Evolutionary conservation across 1,140 invertebrate genomes (phyloP).

Genomic region (Lepidurus couesii): DNA sequence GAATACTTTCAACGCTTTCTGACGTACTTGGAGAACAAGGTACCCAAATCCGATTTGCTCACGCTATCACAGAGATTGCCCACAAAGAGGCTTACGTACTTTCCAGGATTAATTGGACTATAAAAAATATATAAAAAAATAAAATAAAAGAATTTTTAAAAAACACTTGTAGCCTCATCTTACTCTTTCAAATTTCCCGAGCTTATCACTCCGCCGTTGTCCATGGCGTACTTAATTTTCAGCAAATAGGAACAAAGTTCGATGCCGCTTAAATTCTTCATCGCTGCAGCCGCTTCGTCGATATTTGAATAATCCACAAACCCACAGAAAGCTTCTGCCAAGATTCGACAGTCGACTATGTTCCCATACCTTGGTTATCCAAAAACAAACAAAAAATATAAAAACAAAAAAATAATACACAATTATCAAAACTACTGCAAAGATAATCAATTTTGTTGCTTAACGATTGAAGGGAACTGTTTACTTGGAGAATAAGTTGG

Average conservation of each 20-base stretch:
- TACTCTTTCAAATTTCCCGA: background rate
- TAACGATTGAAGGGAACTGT: background rate
- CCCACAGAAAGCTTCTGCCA: background rate
- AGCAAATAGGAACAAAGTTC: background rate
- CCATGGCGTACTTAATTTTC: background rate
- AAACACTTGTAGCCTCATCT: background rate
- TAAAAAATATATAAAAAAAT: background rate
- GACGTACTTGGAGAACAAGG: background rate
- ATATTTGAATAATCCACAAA: background rate
- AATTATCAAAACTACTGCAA: background rate
- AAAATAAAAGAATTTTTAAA: background rate
- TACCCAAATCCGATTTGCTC: background rate
- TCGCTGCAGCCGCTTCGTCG: background rate
- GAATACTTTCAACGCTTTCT: too few species aligned
- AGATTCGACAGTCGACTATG: slow-evolving; percentile 9
- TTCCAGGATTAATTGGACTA: background rate
- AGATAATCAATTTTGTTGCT: too few species aligned
- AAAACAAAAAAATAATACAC: background rate
- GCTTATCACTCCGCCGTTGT: slow-evolving; percentile 13
- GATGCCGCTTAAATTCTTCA: background rate
- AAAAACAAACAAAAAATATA: background rate
- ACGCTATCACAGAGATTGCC: background rate
- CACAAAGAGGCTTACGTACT: slow-evolving; percentile 5
- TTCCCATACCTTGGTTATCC: background rate
- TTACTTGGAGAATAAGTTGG: background rate